Base-by-base conservation (phyloP, 1,140 invertebrate genomes). In the Hylyphantes graminicola region DNA sequence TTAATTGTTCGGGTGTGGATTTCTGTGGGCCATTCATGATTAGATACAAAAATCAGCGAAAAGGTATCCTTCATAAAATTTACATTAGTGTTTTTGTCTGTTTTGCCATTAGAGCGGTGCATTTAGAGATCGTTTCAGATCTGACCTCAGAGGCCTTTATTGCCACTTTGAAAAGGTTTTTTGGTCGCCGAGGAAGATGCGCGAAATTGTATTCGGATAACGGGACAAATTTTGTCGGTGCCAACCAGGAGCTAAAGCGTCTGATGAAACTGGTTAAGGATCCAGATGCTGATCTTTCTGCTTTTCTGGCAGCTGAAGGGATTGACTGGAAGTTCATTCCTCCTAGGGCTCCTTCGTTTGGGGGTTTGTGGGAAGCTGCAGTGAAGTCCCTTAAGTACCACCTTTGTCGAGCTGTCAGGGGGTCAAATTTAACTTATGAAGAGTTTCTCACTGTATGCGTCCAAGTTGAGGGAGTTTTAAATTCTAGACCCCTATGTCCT, bases 261-360 rank as follows among this genome's bases (percentile, higher is more conserved):
- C 17, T 54, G 73, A 9, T 65, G 15, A 15, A 51, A 67, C n/a
- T 65, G 2, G 48, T 35, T 53, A 50, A 7, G 21, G 19, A 80
- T 19, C 0, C 9, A 13, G 48, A 68, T 53, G 76, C 64, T 7
- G 6, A 0, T 15, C n/a, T 70, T 13, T 48, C 73, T 53, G 67
- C 19, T 17, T 74, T 17, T 54, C 50, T 57, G 17, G 19, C 35
- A 13, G 6, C 10, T 35, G 83, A 78, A 35, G 51, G 63, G 17
- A 79, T 61, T 65, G 65, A 72, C 9, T 86, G 86, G 86, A 74
- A 89, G 64, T 90, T 91, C 90, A 89, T n/a, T 82, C 90, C 90
- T 6, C 88, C 90, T 19, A 17, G 65, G 17, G 87, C 89, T 11
- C 88, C 89, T 6, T 88, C 90, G 87, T 89, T 91, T 81, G 75